Conservation (phyloP, 2,113 vertebrate genomes). For the Leuciscus idus region DNA sequence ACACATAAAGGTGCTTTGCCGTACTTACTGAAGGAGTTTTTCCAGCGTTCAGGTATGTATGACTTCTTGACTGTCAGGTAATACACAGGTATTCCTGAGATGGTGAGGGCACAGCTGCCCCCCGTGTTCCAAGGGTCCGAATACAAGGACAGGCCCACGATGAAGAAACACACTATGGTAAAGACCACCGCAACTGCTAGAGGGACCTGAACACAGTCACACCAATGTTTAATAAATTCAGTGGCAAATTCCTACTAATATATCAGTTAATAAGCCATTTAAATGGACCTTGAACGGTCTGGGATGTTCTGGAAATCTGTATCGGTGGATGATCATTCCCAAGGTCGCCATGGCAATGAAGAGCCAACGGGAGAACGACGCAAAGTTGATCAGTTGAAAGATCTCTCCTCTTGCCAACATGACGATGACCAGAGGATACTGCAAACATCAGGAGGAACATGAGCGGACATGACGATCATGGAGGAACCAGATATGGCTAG, state of each 20-base stretch:
- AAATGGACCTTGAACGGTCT: conserved; percentile 83
- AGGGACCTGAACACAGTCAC: conserved; percentile 80
- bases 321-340: conserved; percentile 84
- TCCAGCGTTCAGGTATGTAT: conserved; percentile 63
- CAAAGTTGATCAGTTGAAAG: conserved; percentile 85
- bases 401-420: conserved; percentile 82
- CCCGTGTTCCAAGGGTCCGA: conserved; percentile 94
- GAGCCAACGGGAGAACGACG: conserved; percentile 87
- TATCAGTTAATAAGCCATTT: not conserved
- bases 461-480: not conserved
- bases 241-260: not conserved
- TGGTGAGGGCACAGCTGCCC: conserved; percentile 84
- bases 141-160: conserved; percentile 92
- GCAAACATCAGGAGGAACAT: conserved; percentile 40
- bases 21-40: conserved; percentile 69
- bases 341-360: conserved; percentile 85
- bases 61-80: conserved; percentile 73
- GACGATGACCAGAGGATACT: conserved; percentile 81
- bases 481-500: not conserved
- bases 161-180: conserved; percentile 93
- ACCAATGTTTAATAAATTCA: not conserved
- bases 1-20: not conserved
- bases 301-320: conserved; percentile 78
- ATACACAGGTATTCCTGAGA: conserved; percentile 92
- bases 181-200: conserved; percentile 84